Percentiles rank a stretch among this genome's conserved stretches.
These are phyloP conservation scores for Acanthosoma haemorrhoidale DNA, from an alignment of 2,888 invertebrate species.

Conservation along the genomic window DNA sequence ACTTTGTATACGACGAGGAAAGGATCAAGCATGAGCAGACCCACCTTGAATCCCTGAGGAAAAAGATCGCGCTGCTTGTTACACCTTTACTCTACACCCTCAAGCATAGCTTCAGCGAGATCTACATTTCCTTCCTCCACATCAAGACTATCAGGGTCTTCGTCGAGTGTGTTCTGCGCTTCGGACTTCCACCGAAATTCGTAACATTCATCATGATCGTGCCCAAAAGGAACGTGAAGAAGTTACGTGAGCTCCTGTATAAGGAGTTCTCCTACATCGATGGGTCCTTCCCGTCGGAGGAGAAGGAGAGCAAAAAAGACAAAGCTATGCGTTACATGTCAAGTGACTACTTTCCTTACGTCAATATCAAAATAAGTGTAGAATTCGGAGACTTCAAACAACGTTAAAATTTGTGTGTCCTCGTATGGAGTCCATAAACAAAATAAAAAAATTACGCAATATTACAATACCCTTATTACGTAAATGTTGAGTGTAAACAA, in stretches of 20 bases:
- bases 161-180: constrained; percentile 27
- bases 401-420: background rate
- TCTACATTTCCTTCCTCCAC: constrained; percentile 7
- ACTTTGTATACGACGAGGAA: constrained; percentile 21
- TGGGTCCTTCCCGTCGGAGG: background rate
- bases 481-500: too few relatives aligned
- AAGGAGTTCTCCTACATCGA: constrained; percentile 15
- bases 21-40: background rate
- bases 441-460: background rate
- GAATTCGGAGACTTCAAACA: background rate
- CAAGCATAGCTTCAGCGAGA: constrained; percentile 14
- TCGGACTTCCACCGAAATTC: background rate
- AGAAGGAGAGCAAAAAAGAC: background rate
- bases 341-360: constrained; percentile 1
- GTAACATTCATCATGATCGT: background rate
- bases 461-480: too few relatives aligned
- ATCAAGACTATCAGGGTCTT: constrained; percentile 20
- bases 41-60: background rate
- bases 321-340: background rate
- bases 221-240: constrained; percentile 4
- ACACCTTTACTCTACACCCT: background rate
- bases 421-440: background rate
- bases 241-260: background rate
- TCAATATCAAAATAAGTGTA: background rate
- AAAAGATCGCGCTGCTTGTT: background rate